Base-by-base conservation (phyloP, 30 jellyfish, hydroid and myxozoan species). In the Hydractinia symbiolongicarpus region DNA sequence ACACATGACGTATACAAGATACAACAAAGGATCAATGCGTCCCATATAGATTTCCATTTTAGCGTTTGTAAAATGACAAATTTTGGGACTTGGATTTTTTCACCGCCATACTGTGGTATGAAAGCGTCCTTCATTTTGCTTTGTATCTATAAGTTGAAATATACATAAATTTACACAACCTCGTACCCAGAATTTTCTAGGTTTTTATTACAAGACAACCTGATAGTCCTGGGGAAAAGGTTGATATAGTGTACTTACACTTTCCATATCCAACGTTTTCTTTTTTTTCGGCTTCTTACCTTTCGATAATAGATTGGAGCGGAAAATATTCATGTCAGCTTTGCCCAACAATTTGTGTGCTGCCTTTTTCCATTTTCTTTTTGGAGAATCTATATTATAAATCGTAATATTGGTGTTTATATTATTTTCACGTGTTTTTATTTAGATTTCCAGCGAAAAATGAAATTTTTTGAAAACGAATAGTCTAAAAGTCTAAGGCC, bases 1-100 rank as follows among this genome's bases (percentile, higher is more conserved):
- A 85, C 90, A 8, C 83, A 93, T 5, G 94, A 89, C 58, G 95
- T 85, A 79, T 85, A 85, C 64, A 90, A 73, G 0, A 91, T 90
- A 0, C 84, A 82, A 50, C 81, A 50, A 50, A 90, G 88, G 19
- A 90, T 82, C 5, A 86, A 16, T 89, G 89, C 81, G 77, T 90
- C 97, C 94, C 95, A 90, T 5, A 77, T 78, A 52, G 89, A 73
- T 76, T 90, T 90, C 74, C 77, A 68, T 40, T 78, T 60, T 55
- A 90, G 61, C 77, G 80, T 70, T 55, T 90, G 97, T n/a, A 81
- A 61, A 9, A 90, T 84, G 5, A 89, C 72, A 81, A 66, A 86
- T 66, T 83, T 77, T 14, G 97, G 94, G 6, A 70, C 57, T 56
- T 86, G 86, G 64, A 66, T 73, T 49, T 80, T 89, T 67, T 82